Base-by-base conservation (phyloP, 1,140 invertebrate genomes). In the Paraescarpia echinospica region DNA sequence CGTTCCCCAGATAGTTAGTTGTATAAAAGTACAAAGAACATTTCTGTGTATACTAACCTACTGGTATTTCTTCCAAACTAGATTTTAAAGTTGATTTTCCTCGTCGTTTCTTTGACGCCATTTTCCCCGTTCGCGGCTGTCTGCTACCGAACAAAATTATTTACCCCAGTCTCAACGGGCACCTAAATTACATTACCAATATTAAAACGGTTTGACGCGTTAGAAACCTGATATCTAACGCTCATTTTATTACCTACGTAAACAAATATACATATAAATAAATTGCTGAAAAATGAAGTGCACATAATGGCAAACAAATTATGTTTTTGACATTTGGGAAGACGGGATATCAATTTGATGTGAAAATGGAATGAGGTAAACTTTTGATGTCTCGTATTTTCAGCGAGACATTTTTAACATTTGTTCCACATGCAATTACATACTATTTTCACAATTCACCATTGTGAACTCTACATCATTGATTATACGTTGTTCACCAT, bases 101-200 rank as follows among this genome's bases (percentile, higher is more conserved):
- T 41, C 35, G 91, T 59, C 91, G 33, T 91, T 35, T 91, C 34
- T 31, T 91, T 59, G 91, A 91, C 91, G 91, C 91, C 91, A 91
- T 91, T 91, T 91, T 91, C 59, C 31, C 91, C 27, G 12, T 91
- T 91, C 34, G 41, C 91, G 59, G 91, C 91, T 91, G 91, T 91
- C 91, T 91, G 91, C 91, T 91, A 48, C 35, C 91, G 33, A 48
- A 35, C 91, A 12, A 77, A n/a, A 77, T 77, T 6, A 41, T 77
- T 77, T 77, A 77, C 59, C 59, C 22, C 59, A 77, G 27, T 77
- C 59, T 77, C 22, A 77, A 77, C 27, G 59, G 59, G 59, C 27
- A 77, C 59, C 59, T 77, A 77, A 12, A 77, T 77, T 77, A 77
- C 59, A 77, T 77, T 77, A 77, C 59, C 59, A 18, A 27, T 77